These are phyloP conservation scores for Platalea minor DNA, from an alignment of 2,797 vertebrate species.

Conservation along the genomic window DNA sequence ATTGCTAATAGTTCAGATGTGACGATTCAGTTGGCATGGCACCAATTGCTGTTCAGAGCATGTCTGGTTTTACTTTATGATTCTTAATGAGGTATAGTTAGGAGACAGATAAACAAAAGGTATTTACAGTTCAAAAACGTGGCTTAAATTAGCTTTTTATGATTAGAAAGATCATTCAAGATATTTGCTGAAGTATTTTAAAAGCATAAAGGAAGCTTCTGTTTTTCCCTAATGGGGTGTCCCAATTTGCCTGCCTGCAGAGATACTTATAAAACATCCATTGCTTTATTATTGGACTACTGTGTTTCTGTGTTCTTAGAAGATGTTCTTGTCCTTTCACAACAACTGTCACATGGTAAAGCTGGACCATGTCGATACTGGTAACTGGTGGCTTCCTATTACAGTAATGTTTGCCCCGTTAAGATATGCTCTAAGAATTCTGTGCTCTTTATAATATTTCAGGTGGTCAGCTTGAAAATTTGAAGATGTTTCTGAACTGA, in stretches of 20 bases:
- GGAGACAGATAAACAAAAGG: neutral
- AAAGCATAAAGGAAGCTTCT: neutral
- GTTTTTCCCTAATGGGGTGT: neutral
- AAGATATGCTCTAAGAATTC: neutral
- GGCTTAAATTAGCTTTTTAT: neutral
- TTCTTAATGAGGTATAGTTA: neutral
- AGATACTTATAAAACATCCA: neutral
- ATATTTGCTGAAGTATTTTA: neutral
- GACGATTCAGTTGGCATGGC: neutral
- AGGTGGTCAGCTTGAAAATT: neutral
- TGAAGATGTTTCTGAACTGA: neutral
- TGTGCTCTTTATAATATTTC: neutral
- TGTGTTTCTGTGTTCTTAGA: neutral
- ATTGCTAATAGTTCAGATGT: neutral
- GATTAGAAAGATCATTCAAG: neutral
- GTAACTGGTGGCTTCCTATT: neutral
- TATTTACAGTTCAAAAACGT: neutral
- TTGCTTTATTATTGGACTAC: neutral
- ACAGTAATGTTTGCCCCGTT: neutral
- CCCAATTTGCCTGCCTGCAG: neutral
- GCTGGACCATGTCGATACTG: neutral
- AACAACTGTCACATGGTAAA: neutral
- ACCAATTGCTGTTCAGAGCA: neutral
- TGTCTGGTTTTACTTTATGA: neutral
- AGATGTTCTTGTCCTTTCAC: neutral